Evolutionary conservation across 1,140 invertebrate species (phyloP).

Genomic region (Drosophila ironensis): DNA sequence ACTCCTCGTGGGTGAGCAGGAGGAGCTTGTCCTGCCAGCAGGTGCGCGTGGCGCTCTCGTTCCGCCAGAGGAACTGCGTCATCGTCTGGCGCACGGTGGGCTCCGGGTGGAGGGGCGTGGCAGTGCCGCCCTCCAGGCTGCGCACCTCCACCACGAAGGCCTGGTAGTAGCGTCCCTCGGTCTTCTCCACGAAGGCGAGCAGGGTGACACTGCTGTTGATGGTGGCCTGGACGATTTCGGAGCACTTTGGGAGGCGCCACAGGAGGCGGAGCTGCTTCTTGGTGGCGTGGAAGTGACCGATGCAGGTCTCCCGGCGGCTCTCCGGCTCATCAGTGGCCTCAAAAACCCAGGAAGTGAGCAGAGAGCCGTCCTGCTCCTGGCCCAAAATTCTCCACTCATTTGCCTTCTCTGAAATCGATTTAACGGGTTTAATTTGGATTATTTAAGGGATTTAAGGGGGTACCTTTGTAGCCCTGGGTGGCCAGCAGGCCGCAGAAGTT

Average conservation of each 20-base stretch:
- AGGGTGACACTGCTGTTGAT: constrained; percentile 87
- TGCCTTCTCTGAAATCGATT: constrained; percentile 84
- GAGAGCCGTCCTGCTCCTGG: constrained; percentile 88
- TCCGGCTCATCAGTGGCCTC: constrained; percentile 81
- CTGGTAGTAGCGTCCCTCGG: constrained; percentile 76
- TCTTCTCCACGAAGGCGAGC: constrained; percentile 86
- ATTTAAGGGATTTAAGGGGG: neutral
- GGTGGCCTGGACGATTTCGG: constrained; percentile 90
- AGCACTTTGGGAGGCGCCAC: constrained; percentile 85
- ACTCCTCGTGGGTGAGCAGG: constrained; percentile 90
- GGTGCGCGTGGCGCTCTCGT: constrained; percentile 84
- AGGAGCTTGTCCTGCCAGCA: constrained; percentile 87
- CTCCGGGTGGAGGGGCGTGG: constrained; percentile 83
- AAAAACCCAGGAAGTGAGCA: constrained; percentile 88
- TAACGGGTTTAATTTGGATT: neutral
- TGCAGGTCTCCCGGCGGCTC: constrained; percentile 57
- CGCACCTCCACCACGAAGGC: constrained; percentile 86
- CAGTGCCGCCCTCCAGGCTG: constrained; percentile 82
- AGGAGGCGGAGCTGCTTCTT: constrained; percentile 85
- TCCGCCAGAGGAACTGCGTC: constrained; percentile 90
- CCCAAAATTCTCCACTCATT: constrained; percentile 90
- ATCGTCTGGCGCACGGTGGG: constrained; percentile 85
- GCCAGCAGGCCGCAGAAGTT: constrained; percentile 80
- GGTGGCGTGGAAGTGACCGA: constrained; percentile 82
- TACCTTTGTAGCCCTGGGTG: constrained; percentile 71